Conservation (phyloP, 2,113 vertebrate species). For the Opisthocomus hoazin region DNA sequence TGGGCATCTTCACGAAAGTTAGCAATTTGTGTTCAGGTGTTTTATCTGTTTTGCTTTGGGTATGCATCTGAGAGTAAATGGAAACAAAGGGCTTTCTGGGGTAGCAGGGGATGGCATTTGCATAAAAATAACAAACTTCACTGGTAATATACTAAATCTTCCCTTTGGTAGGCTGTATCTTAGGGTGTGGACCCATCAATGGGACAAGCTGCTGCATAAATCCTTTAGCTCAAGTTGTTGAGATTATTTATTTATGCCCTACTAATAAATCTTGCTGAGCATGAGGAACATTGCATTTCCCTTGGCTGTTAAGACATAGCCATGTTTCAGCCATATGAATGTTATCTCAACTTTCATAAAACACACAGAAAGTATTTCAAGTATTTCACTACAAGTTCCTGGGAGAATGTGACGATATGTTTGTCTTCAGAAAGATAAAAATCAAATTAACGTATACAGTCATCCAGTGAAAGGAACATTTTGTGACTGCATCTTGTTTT, state of each 20-base stretch:
- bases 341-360: neutral
- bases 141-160: neutral
- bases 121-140: neutral
- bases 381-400: neutral
- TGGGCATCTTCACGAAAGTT: neutral
- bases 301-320: neutral
- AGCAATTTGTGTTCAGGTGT: neutral
- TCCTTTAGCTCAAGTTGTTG: neutral
- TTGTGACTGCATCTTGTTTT: neutral
- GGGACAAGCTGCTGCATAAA: neutral
- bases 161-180: neutral
- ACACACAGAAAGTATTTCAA: neutral
- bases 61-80: neutral
- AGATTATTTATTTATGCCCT: neutral
- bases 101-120: neutral
- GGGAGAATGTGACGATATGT: neutral
- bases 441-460: neutral
- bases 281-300: neutral
- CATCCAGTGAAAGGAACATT: slow-evolving; percentile 12
- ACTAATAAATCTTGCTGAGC: neutral
- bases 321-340: neutral
- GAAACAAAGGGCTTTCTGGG: neutral
- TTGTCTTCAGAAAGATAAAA: slow-evolving; percentile 28
- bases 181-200: neutral
- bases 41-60: neutral